These are phyloP conservation scores for Pinna nobilis DNA, from an alignment of 1,140 invertebrate genomes.

Conservation along the genomic window DNA sequence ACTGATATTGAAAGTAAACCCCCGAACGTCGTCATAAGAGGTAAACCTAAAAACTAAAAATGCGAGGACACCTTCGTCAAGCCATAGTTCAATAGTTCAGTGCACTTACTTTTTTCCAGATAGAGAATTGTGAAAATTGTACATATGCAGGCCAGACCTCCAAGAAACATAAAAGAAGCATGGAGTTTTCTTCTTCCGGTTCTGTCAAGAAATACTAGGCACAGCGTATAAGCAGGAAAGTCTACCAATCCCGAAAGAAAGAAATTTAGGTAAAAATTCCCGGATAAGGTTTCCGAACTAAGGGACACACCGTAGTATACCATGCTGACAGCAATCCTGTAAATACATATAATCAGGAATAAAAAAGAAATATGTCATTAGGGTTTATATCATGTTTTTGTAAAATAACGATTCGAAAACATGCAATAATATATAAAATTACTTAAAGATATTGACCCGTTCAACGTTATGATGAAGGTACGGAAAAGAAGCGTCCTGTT, in stretches of 20 bases:
- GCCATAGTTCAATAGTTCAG: background rate
- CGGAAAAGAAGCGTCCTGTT: conserved; percentile 26
- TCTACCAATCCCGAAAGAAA: conserved; percentile 80
- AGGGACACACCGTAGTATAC: conserved; percentile 80
- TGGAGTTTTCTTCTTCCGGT: conserved; percentile 56
- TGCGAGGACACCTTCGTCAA: no score
- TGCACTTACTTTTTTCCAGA: conserved; percentile 41
- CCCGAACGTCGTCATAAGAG: no score
- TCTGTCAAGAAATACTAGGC: conserved; percentile 72
- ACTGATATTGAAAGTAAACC: no score
- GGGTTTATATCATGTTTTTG: no score
- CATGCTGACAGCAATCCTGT: conserved; percentile 81
- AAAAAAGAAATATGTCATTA: background rate
- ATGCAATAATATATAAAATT: no score
- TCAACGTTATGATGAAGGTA: conserved; percentile 43
- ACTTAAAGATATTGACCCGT: conserved; percentile 34
- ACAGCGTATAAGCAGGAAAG: conserved; percentile 83
- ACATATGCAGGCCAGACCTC: conserved; percentile 55
- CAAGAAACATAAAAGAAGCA: conserved; percentile 53
- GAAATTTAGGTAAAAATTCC: conserved; percentile 65
- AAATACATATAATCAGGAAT: conserved; percentile 32
- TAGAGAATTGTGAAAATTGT: conserved; percentile 55
- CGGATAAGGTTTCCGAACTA: conserved; percentile 53
- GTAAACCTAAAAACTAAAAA: no score
- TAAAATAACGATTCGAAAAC: no score